Evolutionary conservation across 2,888 invertebrate species (phyloP).

Genomic region (Rhamphomyia laevipes): DNA sequence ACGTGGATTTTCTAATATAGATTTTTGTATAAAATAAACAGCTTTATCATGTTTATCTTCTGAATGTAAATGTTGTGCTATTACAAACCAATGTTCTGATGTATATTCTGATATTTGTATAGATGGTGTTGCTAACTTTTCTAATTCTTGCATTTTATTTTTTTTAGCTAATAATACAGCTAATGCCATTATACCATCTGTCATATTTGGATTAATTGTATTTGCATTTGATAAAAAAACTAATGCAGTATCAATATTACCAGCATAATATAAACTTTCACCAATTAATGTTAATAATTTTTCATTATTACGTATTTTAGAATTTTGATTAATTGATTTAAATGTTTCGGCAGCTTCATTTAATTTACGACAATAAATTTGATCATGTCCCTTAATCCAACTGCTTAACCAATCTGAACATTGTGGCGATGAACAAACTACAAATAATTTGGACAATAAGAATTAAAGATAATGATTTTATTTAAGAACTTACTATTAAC

Average conservation of each 20-base stretch:
- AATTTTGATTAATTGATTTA: constrained; percentile 52
- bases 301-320: constrained; percentile 53
- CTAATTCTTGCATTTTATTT: constrained; percentile 47
- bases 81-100: constrained; percentile 63
- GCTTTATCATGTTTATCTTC: constrained; percentile 50
- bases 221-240: constrained; percentile 36
- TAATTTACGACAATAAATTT: constrained; percentile 55
- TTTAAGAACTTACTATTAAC: constrained; percentile 40
- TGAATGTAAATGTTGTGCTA: constrained; percentile 57
- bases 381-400: constrained; percentile 53
- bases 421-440: constrained; percentile 26
- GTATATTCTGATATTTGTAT: constrained; percentile 38
- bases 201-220: constrained; percentile 42
- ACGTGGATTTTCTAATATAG: constrained; percentile 49
- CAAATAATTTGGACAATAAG: not conserved
- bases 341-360: constrained; percentile 53
- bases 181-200: constrained; percentile 51
- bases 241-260: constrained; percentile 55
- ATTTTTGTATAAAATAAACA: constrained; percentile 61
- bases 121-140: constrained; percentile 43
- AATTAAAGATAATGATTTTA: not conserved
- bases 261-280: constrained; percentile 58
- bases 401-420: constrained; percentile 44
- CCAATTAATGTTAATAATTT: constrained; percentile 56
- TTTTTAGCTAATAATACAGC: constrained; percentile 49